These are phyloP conservation scores for Cisticola juncidis DNA, from an alignment of 2,113 vertebrate species.

Conservation along the genomic window DNA sequence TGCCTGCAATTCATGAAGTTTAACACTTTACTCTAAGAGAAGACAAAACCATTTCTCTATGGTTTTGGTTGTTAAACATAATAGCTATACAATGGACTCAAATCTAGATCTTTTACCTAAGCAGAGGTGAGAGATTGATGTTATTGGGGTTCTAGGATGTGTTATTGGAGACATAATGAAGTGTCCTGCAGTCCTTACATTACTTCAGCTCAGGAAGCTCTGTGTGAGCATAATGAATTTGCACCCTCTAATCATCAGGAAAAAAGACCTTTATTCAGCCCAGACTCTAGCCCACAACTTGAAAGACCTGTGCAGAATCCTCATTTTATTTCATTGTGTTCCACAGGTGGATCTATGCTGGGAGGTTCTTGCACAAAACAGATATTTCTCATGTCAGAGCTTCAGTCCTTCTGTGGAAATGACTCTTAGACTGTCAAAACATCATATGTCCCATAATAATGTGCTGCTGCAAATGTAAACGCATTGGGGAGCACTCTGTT, in stretches of 20 bases:
- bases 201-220: not conserved
- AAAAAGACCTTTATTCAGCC: not conserved
- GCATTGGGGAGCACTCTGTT: accelerated
- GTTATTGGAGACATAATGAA: not conserved
- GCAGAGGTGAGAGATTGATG: not conserved
- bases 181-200: not conserved
- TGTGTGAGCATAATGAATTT: not conserved
- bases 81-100: not conserved
- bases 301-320: not conserved
- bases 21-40: not conserved
- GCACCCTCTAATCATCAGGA: not conserved
- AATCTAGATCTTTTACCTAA: not conserved
- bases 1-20: not conserved
- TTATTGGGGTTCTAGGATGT: not conserved
- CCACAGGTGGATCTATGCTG: not conserved
- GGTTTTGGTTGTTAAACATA: not conserved
- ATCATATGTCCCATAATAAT: not conserved
- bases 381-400: not conserved
- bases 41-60: not conserved
- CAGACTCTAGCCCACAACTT: not conserved
- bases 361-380: not conserved
- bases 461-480: not conserved
- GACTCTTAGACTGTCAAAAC: not conserved
- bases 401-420: not conserved
- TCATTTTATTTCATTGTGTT: not conserved